These are phyloP conservation scores for Drosophila subquinaria DNA, from an alignment of 2,888 invertebrate genomes.

Conservation along the genomic window DNA sequence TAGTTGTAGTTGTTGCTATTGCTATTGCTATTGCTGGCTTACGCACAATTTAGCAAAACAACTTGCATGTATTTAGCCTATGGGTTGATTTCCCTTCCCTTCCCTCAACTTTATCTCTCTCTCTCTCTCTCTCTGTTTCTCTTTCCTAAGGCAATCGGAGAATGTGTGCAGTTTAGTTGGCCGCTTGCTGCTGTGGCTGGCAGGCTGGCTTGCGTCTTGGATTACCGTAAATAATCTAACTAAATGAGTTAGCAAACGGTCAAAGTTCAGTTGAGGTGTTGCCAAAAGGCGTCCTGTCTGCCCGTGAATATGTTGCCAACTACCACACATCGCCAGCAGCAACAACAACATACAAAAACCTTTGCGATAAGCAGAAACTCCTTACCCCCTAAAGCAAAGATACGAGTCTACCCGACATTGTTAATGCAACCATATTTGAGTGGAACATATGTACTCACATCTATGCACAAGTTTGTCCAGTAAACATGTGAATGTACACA, in stretches of 20 bases:
- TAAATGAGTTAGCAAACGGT: conserved; percentile 80
- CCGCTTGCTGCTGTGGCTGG: conserved; percentile 25
- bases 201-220: conserved; percentile 63
- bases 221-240: conserved; percentile 80
- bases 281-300: conserved; percentile 39
- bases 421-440: conserved; percentile 22
- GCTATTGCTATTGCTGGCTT: conserved; percentile 61
- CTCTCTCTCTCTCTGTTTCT: neutral
- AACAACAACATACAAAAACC: conserved; percentile 6
- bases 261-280: conserved; percentile 78
- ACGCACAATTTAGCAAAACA: conserved; percentile 81
- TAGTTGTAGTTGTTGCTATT: conserved; percentile 22
- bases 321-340: conserved; percentile 50
- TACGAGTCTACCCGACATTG: conserved; percentile 8
- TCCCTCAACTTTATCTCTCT: neutral
- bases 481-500: conserved; percentile 36
- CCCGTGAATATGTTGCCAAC: conserved; percentile 41
- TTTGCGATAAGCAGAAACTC: conserved; percentile 35
- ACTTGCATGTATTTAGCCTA: conserved; percentile 79
- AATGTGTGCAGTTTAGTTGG: conserved; percentile 58
- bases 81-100: conserved; percentile 24
- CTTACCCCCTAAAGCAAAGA: conserved; percentile 7
- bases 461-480: conserved; percentile 22
- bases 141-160: conserved; percentile 6
- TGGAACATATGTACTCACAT: conserved; percentile 17